Evolutionary conservation across 2,797 vertebrate genomes (phyloP).

Genomic region (Ctenosaura bakeri): DNA sequence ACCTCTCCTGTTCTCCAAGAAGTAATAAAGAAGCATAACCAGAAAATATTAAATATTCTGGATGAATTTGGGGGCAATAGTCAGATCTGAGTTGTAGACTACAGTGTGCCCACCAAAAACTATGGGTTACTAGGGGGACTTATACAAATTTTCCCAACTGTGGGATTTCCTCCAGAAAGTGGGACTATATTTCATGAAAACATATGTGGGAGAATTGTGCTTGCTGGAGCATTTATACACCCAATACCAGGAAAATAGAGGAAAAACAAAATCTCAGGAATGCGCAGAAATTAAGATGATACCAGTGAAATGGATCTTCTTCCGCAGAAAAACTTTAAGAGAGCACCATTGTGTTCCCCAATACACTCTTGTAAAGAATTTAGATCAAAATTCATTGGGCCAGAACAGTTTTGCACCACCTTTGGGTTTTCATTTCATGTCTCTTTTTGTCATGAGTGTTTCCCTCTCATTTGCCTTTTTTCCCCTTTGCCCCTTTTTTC

Average conservation of each 20-base stretch:
- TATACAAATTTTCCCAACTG: neutral
- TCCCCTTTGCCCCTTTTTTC: too few species aligned
- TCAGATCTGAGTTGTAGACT: neutral
- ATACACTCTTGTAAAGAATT: too few species aligned
- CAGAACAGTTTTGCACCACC: neutral
- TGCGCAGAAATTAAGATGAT: neutral
- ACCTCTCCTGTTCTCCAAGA: neutral
- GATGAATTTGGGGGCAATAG: neutral
- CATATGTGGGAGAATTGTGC: neutral
- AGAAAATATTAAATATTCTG: neutral
- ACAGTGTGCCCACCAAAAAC: neutral
- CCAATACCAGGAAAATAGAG: neutral
- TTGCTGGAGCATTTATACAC: neutral
- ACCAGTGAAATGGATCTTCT: neutral
- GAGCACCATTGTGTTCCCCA: neutral
- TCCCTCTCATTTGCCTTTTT: neutral
- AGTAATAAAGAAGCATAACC: neutral
- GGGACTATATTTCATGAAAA: neutral
- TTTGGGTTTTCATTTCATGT: neutral
- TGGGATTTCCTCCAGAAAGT: neutral
- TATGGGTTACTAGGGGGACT: neutral
- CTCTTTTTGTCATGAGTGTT: neutral
- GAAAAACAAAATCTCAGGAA: neutral
- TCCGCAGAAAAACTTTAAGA: neutral
- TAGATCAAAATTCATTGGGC: neutral